Percentiles rank a stretch among this genome's conserved stretches.
Evolutionary conservation across 92 coral and sea anemone genomes (phyloP).

Genomic region (Actinostola sp.): DNA sequence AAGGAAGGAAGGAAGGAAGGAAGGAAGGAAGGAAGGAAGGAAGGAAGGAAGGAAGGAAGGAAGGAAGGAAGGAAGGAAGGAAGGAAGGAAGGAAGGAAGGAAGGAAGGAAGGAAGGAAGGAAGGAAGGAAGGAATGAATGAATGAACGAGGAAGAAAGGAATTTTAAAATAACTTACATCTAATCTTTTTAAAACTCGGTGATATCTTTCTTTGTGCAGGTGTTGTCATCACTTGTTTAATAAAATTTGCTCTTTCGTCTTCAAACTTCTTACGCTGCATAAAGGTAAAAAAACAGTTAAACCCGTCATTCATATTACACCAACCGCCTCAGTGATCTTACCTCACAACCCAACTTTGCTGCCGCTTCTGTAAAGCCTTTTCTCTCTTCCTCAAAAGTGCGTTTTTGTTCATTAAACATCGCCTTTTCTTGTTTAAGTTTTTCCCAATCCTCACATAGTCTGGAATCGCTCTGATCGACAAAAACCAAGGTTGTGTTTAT

Average conservation of each 20-base stretch:
- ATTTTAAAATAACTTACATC: constrained; percentile 38
- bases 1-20: too few relatives aligned
- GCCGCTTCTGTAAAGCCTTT: constrained; percentile 92
- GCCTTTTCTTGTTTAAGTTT: constrained; percentile 67
- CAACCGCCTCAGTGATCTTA: not conserved
- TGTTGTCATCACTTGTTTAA: constrained; percentile 73
- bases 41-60: not conserved
- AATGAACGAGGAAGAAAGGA: not conserved
- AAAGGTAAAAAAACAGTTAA: not conserved
- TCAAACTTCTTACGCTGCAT: constrained; percentile 91
- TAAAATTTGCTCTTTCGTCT: constrained; percentile 82
- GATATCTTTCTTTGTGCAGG: constrained; percentile 63
- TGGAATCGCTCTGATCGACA: constrained; percentile 70
- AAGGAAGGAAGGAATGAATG: not conserved
- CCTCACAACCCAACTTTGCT: constrained; percentile 87
- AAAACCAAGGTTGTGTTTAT: not conserved
- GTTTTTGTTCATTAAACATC: constrained; percentile 69
- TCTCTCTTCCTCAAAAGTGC: constrained; percentile 74
- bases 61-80: not conserved
- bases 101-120: not conserved
- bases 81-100: not conserved
- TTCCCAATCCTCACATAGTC: constrained; percentile 83
- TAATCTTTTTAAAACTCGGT: constrained; percentile 40
- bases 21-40: too few relatives aligned
- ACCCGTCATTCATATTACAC: not conserved